Conservation (phyloP, 2,113 vertebrate species). For the Saguinus midas region DNA sequence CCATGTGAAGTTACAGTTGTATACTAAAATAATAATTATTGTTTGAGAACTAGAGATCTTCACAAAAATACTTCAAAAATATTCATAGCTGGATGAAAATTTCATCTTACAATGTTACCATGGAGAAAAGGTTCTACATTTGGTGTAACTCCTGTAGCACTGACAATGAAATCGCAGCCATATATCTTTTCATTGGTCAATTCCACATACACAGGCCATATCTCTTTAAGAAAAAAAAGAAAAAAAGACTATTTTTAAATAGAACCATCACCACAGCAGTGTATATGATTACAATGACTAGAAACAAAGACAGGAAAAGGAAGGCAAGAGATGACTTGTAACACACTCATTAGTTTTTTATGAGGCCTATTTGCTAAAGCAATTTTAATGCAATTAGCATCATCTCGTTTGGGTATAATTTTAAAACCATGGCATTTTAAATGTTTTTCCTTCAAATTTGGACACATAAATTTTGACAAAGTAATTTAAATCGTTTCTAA, state of each 20-base stretch:
- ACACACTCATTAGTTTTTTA: not conserved
- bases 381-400: not conserved
- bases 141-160: conserved; percentile 95
- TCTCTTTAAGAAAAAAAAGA: conserved; percentile 82
- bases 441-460: not conserved
- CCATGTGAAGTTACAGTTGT: not conserved
- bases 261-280: not conserved
- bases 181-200: conserved; percentile 93
- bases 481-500: not conserved
- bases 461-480: not conserved
- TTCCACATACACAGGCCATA: conserved; percentile 93
- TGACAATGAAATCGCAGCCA: conserved; percentile 95
- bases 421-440: not conserved
- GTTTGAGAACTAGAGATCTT: not conserved
- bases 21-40: not conserved
- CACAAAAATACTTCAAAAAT: not conserved
- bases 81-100: not conserved
- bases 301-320: not conserved
- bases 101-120: conserved; percentile 89
- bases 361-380: not conserved
- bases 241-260: conserved; percentile 40
- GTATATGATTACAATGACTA: not conserved
- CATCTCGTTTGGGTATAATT: not conserved
- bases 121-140: conserved; percentile 90
- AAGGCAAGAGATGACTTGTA: not conserved